phyloP scores from a whole-genome alignment of 2,113 vertebrate species.

The Fulica atra region DNA sequence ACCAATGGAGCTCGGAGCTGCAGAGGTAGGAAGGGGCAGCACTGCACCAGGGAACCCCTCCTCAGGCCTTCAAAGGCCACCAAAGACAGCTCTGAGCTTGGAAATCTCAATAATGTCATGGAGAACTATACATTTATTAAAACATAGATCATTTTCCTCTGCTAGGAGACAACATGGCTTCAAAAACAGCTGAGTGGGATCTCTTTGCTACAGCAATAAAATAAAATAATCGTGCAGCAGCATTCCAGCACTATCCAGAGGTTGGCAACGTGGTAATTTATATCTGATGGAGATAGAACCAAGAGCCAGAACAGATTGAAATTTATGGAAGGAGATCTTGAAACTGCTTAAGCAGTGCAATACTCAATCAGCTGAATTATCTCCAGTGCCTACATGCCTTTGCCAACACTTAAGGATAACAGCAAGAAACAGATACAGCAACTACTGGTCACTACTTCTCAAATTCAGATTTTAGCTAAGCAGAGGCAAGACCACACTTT shows the following conservation, averaged over 20 bases:
- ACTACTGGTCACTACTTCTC: not conserved
- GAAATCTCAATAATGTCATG: not conserved
- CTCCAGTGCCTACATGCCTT: not conserved
- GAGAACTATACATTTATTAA: not conserved
- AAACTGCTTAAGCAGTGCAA: constrained; percentile 1
- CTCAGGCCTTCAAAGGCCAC: not conserved
- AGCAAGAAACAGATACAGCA: not conserved
- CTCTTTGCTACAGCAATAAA: not conserved
- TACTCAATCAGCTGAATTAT: not conserved
- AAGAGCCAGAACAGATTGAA: constrained; percentile 12
- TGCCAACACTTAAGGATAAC: not conserved
- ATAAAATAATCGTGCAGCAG: not conserved
- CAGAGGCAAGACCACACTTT: not conserved
- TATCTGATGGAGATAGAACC: not conserved
- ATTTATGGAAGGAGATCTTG: constrained; percentile 16
- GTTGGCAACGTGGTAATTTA: not conserved
- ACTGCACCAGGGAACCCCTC: not conserved
- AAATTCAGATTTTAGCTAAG: not conserved
- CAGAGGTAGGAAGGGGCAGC: not conserved
- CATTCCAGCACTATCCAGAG: not conserved
- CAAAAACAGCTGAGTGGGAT: not conserved
- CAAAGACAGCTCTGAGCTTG: not conserved
- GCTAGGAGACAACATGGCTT: not conserved
- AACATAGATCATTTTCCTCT: not conserved
- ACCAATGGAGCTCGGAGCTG: not conserved